Conservation (phyloP, 2,113 vertebrate genomes). For the Nannospalax galili region DNA sequence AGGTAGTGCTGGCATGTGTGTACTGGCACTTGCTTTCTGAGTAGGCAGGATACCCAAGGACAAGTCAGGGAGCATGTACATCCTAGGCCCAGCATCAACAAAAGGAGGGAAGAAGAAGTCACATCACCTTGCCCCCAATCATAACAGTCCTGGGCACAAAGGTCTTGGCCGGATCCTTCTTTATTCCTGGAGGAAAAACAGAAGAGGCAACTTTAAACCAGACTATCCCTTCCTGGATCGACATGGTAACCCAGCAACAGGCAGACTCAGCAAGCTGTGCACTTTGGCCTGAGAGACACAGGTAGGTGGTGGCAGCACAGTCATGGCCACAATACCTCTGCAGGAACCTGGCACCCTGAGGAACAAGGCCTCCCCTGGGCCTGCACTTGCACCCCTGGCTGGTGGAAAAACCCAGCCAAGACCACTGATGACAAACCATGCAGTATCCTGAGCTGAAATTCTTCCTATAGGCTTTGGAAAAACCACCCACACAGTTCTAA, state of each 20-base stretch:
- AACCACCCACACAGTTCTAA: background rate
- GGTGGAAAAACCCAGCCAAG: background rate
- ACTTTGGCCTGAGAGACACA: background rate
- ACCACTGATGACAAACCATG: background rate
- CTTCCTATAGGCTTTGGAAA: background rate
- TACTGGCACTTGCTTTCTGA: background rate
- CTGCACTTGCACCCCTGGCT: background rate
- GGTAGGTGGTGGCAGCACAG: background rate
- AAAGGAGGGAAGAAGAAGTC: background rate
- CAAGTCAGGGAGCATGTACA: background rate
- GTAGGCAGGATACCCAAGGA: too few relatives aligned
- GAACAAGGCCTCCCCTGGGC: background rate
- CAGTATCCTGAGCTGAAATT: background rate
- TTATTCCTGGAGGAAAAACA: slow-evolving; percentile 89
- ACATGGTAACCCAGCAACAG: background rate
- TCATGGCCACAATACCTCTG: background rate
- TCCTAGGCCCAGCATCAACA: background rate
- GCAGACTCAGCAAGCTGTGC: background rate
- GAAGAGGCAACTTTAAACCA: background rate
- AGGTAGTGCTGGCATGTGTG: background rate
- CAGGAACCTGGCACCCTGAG: background rate
- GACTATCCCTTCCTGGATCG: fast-evolving
- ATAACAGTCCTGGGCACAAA: slow-evolving; percentile 93
- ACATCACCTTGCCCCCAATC: slow-evolving; percentile 92
- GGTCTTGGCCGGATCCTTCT: slow-evolving; percentile 88